Evolutionary conservation across 2,113 vertebrate genomes (phyloP).

Genomic region (Leptocoma aspasia): DNA sequence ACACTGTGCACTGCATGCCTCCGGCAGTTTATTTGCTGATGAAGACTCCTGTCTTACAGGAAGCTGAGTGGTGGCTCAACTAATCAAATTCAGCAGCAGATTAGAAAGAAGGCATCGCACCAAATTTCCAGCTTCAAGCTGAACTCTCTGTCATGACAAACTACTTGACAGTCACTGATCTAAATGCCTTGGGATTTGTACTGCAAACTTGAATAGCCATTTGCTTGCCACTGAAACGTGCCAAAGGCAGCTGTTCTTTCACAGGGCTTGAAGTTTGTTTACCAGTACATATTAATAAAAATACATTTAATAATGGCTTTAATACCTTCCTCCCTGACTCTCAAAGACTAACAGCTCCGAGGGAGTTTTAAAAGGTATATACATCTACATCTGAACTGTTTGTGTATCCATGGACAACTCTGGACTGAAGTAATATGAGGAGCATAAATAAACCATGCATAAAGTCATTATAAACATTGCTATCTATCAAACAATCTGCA

Average conservation of each 20-base stretch:
- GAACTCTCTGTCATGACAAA: neutral
- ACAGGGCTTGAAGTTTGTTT: constrained; percentile 13
- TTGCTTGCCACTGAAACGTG: neutral
- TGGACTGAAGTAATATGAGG: neutral
- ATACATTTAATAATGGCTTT: neutral
- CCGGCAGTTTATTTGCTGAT: neutral
- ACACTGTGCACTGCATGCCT: neutral
- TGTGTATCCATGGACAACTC: neutral
- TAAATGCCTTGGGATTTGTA: constrained; percentile 7
- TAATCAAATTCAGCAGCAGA: neutral
- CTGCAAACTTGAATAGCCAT: neutral
- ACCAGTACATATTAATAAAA: neutral
- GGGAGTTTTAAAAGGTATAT: neutral
- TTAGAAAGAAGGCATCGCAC: neutral
- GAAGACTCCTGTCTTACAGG: neutral
- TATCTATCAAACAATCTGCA: neutral
- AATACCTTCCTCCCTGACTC: neutral
- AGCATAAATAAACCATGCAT: neutral
- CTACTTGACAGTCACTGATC: neutral
- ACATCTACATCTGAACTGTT: neutral
- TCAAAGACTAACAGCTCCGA: neutral
- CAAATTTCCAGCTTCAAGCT: neutral
- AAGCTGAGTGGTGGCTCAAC: neutral
- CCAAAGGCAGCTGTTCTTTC: constrained; percentile 13
- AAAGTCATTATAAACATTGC: neutral